These are phyloP conservation scores for Peromyscus eremicus DNA, from an alignment of 2,797 vertebrate species.

Conservation along the genomic window DNA sequence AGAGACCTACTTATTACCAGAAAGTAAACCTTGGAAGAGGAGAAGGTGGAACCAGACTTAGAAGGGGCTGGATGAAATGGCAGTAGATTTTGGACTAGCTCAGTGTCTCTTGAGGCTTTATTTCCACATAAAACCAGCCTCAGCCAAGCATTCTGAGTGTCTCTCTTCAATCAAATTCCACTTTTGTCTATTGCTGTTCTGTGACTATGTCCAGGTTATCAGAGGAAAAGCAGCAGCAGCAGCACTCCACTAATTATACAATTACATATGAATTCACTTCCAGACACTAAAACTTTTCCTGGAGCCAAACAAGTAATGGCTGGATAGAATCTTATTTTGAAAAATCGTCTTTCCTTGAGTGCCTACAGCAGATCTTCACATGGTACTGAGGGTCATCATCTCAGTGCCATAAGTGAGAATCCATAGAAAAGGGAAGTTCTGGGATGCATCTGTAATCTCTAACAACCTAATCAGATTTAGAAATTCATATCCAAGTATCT, in stretches of 20 bases:
- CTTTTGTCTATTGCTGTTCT: slow-evolving; percentile 59
- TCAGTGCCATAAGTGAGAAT: background rate
- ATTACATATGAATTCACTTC: slow-evolving; percentile 47
- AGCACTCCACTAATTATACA: background rate
- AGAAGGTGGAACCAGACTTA: background rate
- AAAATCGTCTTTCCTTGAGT: slow-evolving; percentile 44
- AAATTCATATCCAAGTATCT: background rate
- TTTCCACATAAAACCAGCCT: background rate
- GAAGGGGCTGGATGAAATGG: background rate
- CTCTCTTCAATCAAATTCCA: background rate
- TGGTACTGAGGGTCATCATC: slow-evolving; percentile 9
- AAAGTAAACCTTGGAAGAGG: background rate
- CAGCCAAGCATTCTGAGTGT: background rate
- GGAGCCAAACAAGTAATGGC: background rate
- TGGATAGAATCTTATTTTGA: slow-evolving; percentile 67
- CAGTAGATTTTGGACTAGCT: background rate
- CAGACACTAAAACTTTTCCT: background rate
- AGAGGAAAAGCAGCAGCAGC: slow-evolving; percentile 46
- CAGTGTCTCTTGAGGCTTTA: background rate
- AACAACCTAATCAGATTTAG: slow-evolving; percentile 4
- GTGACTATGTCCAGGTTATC: slow-evolving; percentile 60
- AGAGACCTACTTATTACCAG: background rate
- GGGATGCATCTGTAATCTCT: background rate
- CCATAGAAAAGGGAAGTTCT: slow-evolving; percentile 36
- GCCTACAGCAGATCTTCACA: background rate